phyloP scores from a whole-genome alignment of 2,888 invertebrate species.

The Gymnoscelis rufifasciata region DNA sequence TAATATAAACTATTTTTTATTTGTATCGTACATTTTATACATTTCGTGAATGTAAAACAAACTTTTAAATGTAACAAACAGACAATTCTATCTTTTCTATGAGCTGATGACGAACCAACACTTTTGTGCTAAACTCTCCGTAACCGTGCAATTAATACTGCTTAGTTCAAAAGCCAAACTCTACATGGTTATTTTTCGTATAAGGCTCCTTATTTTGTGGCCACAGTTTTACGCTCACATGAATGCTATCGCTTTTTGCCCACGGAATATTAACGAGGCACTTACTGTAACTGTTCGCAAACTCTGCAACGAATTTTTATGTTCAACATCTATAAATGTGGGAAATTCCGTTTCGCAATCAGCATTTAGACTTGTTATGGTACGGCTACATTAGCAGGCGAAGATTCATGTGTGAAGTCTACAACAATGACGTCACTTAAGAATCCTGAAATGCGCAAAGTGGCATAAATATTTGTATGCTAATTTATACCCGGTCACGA shows the following conservation, averaged over 20 bases:
- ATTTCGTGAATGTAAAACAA: too few relatives aligned
- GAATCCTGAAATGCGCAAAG: too few relatives aligned
- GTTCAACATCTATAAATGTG: slow-evolving; percentile 37
- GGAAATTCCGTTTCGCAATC: slow-evolving; percentile 37
- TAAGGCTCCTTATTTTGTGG: slow-evolving; percentile 32
- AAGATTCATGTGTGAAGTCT: too few relatives aligned
- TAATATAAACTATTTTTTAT: too few relatives aligned
- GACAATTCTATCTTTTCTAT: too few relatives aligned
- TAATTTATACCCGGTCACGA: too few relatives aligned
- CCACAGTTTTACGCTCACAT: slow-evolving; percentile 42
- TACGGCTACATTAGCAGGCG: slow-evolving; percentile 26
- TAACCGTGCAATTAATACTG: neutral
- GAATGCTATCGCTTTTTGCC: slow-evolving; percentile 50
- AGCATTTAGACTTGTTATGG: slow-evolving; percentile 31
- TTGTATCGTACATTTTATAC: too few relatives aligned
- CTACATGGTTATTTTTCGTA: slow-evolving; percentile 18
- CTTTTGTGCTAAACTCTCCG: neutral
- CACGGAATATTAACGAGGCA: slow-evolving; percentile 55
- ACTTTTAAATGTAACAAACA: too few relatives aligned
- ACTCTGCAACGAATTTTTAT: slow-evolving; percentile 43
- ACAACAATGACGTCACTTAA: too few relatives aligned
- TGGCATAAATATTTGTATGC: too few relatives aligned
- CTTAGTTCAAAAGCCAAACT: slow-evolving; percentile 10
- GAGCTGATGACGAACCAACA: too few relatives aligned
- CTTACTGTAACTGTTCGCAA: slow-evolving; percentile 50